Conservation (phyloP, 2,888 invertebrate species). For the Lampropteryx suffumata region DNA sequence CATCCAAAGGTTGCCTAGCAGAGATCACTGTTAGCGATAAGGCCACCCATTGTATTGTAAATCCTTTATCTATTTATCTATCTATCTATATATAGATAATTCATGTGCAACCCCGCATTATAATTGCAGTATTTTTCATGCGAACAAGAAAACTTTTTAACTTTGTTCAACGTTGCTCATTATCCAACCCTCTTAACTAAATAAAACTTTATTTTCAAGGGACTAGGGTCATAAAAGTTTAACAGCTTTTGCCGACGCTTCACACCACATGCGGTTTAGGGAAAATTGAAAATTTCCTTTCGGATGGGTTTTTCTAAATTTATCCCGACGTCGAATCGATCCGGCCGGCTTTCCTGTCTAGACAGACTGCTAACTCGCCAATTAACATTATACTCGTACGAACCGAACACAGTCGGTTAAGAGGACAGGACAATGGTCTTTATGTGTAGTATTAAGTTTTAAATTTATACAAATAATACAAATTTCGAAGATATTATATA, state of each 20-base stretch:
- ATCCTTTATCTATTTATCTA: too few species aligned
- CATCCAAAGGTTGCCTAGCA: too few species aligned
- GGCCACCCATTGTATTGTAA: too few species aligned
- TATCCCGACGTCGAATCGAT: conserved; percentile 62
- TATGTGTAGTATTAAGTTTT: too few species aligned
- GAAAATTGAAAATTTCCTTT: conserved; percentile 25
- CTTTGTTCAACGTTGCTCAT: neutral
- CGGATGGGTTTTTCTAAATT: conserved; percentile 58
- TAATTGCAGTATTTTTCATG: too few species aligned
- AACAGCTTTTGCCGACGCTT: neutral
- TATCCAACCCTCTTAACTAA: too few species aligned
- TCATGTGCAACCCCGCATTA: too few species aligned
- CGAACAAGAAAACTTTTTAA: too few species aligned
- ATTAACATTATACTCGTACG: conserved; percentile 25
- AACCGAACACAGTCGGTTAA: conserved; percentile 9
- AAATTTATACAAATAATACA: too few species aligned
- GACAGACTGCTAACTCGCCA: conserved; percentile 48
- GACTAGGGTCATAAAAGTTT: neutral
- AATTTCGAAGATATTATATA: too few species aligned
- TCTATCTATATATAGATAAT: too few species aligned
- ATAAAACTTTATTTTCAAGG: neutral
- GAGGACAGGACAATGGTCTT: conserved; percentile 3
- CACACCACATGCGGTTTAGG: conserved; percentile 4
- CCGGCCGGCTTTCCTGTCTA: conserved; percentile 57
- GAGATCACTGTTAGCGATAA: too few species aligned